Evolutionary conservation across 2,888 invertebrate species (phyloP).

Genomic region (Apotomis turbidana): DNA sequence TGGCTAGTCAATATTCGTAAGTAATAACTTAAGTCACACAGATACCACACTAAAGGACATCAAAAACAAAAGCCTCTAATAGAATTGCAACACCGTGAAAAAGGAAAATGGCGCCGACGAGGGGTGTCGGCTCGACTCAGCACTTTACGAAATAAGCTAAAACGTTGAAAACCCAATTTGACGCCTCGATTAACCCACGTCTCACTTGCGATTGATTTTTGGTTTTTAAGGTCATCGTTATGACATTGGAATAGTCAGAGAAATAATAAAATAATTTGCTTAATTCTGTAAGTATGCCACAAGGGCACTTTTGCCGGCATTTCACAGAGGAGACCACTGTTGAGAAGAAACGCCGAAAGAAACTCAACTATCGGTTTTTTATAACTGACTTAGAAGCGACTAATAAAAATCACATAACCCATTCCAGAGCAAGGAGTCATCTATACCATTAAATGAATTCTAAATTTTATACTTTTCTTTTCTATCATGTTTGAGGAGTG

Average conservation of each 20-base stretch:
- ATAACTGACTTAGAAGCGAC: too few relatives aligned
- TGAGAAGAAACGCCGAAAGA: too few relatives aligned
- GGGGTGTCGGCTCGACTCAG: constrained; percentile 74
- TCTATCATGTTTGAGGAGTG: too few relatives aligned
- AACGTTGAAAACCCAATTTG: constrained; percentile 81
- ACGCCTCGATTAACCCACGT: constrained; percentile 72
- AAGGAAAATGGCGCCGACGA: constrained; percentile 67
- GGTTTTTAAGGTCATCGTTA: constrained; percentile 32
- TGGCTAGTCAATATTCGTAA: neutral
- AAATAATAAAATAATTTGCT: too few relatives aligned
- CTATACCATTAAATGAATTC: too few relatives aligned
- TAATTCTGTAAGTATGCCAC: too few relatives aligned
- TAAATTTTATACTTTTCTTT: too few relatives aligned
- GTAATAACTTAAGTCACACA: neutral
- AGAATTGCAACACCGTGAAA: constrained; percentile 73
- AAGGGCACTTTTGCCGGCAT: too few relatives aligned
- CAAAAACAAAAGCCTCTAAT: constrained; percentile 59
- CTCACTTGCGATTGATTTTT: constrained; percentile 54
- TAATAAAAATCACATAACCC: too few relatives aligned
- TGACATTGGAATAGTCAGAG: neutral
- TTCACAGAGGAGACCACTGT: too few relatives aligned
- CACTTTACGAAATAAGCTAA: constrained; percentile 75
- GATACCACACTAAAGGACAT: constrained; percentile 26
- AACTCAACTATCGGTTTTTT: too few relatives aligned
- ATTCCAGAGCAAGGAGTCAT: too few relatives aligned